Percentiles rank a stretch among this genome's conserved stretches.
Conservation (phyloP, 2,888 invertebrate species). For the Hemicrepidius hirtus region DNA sequence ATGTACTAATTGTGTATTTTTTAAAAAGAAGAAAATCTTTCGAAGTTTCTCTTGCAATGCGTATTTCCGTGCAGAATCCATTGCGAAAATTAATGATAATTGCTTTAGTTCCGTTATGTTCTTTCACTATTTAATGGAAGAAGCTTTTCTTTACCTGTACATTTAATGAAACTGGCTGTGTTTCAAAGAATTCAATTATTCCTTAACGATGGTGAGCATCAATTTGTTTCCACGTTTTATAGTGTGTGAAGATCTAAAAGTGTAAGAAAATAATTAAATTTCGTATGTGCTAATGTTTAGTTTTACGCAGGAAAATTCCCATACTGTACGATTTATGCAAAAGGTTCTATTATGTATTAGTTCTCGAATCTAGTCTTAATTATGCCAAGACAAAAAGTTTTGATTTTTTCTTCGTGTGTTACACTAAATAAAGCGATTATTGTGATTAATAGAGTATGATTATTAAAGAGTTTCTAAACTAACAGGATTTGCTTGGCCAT, state of each 20-base stretch:
- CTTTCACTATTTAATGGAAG: constrained; percentile 14
- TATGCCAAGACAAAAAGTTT: background rate
- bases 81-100: constrained; percentile 6
- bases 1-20: no score
- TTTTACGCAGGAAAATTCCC: constrained; percentile 21
- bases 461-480: background rate
- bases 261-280: constrained; percentile 18
- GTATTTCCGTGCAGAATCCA: no score
- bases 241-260: constrained; percentile 29
- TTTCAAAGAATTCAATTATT: constrained; percentile 20
- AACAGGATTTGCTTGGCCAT: no score
- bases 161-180: background rate
- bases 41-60: background rate
- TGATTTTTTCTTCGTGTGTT: background rate
- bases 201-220: constrained; percentile 1
- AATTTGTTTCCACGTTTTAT: constrained; percentile 28
- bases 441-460: constrained; percentile 5
- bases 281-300: constrained; percentile 4
- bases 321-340: background rate
- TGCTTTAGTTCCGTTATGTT: constrained; percentile 5
- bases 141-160: background rate
- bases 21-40: no score
- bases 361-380: background rate
- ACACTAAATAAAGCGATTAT: constrained; percentile 5
- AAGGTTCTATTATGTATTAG: constrained; percentile 1